These are phyloP conservation scores for Telmatochromis sp. DNA, from an alignment of 2,113 vertebrate species.

Conservation along the genomic window DNA sequence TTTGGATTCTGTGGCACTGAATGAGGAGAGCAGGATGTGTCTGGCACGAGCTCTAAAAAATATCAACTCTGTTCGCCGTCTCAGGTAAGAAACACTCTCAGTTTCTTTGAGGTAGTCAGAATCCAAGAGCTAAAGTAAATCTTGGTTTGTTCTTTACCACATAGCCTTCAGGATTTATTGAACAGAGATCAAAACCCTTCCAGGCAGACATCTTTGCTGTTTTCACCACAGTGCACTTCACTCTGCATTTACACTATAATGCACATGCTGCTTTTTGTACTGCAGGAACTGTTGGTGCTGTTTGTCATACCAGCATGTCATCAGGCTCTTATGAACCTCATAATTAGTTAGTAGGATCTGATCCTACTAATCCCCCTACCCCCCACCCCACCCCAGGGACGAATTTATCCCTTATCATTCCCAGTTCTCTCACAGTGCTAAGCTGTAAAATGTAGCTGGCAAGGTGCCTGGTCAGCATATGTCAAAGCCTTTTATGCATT, in stretches of 20 bases:
- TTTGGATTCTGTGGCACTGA: constrained; percentile 67
- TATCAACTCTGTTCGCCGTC: constrained; percentile 57
- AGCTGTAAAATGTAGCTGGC: not conserved
- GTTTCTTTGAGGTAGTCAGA: not conserved
- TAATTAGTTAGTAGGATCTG: not conserved
- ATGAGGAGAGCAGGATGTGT: constrained; percentile 6
- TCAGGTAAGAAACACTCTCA: constrained; percentile 66
- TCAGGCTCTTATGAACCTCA: not conserved
- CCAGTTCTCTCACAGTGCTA: not conserved
- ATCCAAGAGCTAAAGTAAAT: not conserved
- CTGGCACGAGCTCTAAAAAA: constrained; percentile 55
- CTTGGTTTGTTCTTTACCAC: not conserved
- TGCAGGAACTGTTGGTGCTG: not conserved
- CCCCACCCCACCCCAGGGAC: not conserved
- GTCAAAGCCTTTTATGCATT: not conserved
- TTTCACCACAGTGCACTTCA: not conserved
- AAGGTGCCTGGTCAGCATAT: not conserved
- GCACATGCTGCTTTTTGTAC: not conserved
- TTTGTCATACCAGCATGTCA: constrained; percentile 28
- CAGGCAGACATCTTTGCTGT: not conserved
- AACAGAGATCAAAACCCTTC: not conserved
- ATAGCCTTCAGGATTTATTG: not conserved
- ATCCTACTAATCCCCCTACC: not conserved
- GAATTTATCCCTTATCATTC: not conserved
- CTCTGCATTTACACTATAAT: not conserved